Base-by-base conservation (phyloP, 2,888 invertebrate species). In the Celastrina argiolus region DNA sequence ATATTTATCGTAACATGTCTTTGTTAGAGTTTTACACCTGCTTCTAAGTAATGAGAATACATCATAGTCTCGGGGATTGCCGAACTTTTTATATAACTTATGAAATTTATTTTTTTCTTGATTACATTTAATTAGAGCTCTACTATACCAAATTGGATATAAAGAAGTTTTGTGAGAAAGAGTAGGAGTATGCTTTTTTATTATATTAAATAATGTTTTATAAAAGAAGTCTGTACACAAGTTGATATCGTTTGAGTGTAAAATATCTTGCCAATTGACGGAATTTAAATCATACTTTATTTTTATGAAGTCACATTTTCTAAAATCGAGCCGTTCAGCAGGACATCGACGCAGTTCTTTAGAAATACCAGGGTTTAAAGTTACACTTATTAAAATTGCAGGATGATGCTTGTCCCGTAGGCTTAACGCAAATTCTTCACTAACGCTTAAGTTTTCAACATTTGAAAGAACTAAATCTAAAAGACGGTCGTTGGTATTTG, bases 91-190 rank as follows among this genome's bases (percentile, higher is more conserved):
- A 14, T 26, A 63, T 14, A 41, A 22, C 34, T 66, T 59, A 18
- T 66, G 59, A n/a, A 16, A 59, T 16, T 59, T 26, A 42, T 42
- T 42, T 41, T n/a, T 66, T 63, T 51, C 39, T 41, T 63, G n/a
- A 2, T 22, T 63, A 16, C 42, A 41, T 22, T 39, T 26, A 22
- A 63, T 42, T 26, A 63, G 7, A 22, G 22, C 39, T 22, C 63
- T 63, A 22, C 42, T 41, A 14, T 18, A 63, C 63, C 42, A 36
- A 59, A 59, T n/a, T 14, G 59, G 31, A 34, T 59, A 59, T 16
- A 16, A 59, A 7, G 26, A 31, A 7, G n/a, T 4, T 59, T 59
- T 59, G 14, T 3, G 6, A 31, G 34, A 12, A 1, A 31, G n/a
- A 1, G 28, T 14, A 1, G 59, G 36, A n/a, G 59, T 59, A 36